Percentiles rank a stretch among this genome's conserved stretches.
Evolutionary conservation across 2,797 vertebrate genomes (phyloP).

Genomic region (Botia almorhae): DNA sequence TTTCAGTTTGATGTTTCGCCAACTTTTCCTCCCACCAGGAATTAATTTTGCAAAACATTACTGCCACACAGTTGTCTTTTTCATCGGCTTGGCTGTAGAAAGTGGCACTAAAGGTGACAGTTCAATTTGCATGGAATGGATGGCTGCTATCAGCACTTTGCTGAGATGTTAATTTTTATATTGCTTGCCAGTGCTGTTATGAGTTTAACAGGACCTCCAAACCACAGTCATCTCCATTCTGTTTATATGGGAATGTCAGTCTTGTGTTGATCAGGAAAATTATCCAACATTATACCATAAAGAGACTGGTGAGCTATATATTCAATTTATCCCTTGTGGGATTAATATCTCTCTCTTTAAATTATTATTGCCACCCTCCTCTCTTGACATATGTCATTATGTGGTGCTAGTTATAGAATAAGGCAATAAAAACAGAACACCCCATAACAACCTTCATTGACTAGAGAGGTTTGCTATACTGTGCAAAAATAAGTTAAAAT

Average conservation of each 20-base stretch:
- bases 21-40: slow-evolving; percentile 67
- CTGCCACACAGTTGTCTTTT: slow-evolving; percentile 83
- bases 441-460: too few relatives aligned
- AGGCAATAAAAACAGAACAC: too few relatives aligned
- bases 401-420: slow-evolving; percentile 37
- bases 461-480: too few relatives aligned
- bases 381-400: slow-evolving; percentile 62
- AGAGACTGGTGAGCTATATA: slow-evolving; percentile 80
- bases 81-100: slow-evolving; percentile 87
- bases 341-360: slow-evolving; percentile 72
- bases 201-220: slow-evolving; percentile 71
- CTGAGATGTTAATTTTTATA: slow-evolving; percentile 84
- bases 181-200: slow-evolving; percentile 83
- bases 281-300: slow-evolving; percentile 74
- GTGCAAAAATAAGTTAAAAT: too few relatives aligned
- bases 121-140: slow-evolving; percentile 98
- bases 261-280: slow-evolving; percentile 77
- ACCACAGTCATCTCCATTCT: slow-evolving; percentile 75
- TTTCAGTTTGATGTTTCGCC: slow-evolving; percentile 75
- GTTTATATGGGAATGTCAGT: slow-evolving; percentile 83
- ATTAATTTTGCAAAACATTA: slow-evolving; percentile 84
- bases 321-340: slow-evolving; percentile 71
- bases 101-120: slow-evolving; percentile 91
- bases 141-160: slow-evolving; percentile 84
- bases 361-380: slow-evolving; percentile 64